These are phyloP conservation scores for Cryptomyrus ogoouensis DNA, from an alignment of 2,113 vertebrate genomes.

Conservation along the genomic window DNA sequence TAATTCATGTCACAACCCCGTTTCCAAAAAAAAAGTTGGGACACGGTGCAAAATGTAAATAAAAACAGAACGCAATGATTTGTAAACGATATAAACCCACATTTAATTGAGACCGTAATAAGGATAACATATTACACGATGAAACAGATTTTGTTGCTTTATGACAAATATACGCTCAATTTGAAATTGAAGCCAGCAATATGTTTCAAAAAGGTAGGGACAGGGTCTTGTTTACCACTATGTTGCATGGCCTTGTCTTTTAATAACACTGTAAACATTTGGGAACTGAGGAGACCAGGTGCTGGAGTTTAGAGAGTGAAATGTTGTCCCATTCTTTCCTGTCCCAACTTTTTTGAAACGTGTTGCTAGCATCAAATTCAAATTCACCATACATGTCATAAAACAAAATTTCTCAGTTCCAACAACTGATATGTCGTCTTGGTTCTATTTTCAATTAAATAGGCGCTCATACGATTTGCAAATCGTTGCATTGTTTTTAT, in stretches of 20 bases:
- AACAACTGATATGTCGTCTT: neutral
- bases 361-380: neutral
- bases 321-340: neutral
- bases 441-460: neutral
- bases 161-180: neutral
- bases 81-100: neutral
- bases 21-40: neutral
- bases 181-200: neutral
- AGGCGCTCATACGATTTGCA: neutral
- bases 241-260: neutral
- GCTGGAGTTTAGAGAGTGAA: neutral
- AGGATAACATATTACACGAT: neutral
- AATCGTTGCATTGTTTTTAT: neutral
- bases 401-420: neutral
- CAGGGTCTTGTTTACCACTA: neutral
- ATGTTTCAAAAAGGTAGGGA: neutral
- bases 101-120: neutral
- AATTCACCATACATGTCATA: neutral
- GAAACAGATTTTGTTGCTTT: neutral
- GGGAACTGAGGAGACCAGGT: neutral
- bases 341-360: neutral
- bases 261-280: neutral
- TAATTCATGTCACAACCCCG: neutral
- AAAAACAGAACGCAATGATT: neutral
- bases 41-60: neutral